Conservation (phyloP, 2,797 vertebrate genomes). For the Distichodus sexfasciatus region DNA sequence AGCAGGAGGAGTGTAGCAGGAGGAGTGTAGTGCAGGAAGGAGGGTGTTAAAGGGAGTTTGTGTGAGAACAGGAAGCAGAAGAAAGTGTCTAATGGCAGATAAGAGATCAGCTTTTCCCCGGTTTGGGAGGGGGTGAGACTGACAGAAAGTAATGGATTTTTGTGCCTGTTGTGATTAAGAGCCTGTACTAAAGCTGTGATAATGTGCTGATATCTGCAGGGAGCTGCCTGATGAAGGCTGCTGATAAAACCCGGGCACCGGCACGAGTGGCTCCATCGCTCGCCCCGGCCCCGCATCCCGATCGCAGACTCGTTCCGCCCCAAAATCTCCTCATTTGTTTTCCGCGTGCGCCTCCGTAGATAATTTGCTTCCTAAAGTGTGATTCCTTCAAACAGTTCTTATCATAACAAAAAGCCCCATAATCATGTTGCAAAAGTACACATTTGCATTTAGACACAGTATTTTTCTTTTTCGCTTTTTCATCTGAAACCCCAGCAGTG, state of each 20-base stretch:
- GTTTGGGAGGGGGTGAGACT: conserved; percentile 66
- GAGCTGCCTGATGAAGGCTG: conserved; percentile 73
- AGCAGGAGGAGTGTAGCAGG: no score
- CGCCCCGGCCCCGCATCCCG: not conserved
- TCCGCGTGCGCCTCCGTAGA: conserved; percentile 24
- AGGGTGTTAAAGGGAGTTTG: conserved; percentile 20
- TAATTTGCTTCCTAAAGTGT: conserved; percentile 38
- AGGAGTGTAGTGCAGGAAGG: conserved; percentile 5
- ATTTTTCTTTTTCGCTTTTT: not conserved
- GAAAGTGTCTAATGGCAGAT: conserved; percentile 74
- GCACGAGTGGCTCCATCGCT: conserved; percentile 60
- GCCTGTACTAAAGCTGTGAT: conserved; percentile 77
- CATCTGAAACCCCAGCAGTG: not conserved
- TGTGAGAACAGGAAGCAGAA: conserved; percentile 54
- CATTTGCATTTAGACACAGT: conserved; percentile 22
- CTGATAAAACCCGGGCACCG: conserved; percentile 70
- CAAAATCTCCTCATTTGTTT: conserved; percentile 47
- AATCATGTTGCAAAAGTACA: conserved; percentile 1
- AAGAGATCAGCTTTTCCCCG: conserved; percentile 75
- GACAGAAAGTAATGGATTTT: conserved; percentile 87
- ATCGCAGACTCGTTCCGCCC: conserved; percentile 40
- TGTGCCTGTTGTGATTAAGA: conserved; percentile 77
- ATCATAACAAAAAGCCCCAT: conserved; percentile 8
- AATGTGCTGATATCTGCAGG: conserved; percentile 85
- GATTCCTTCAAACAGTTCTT: conserved; percentile 37